Percentiles rank a stretch among this genome's conserved stretches.
These are phyloP conservation scores for Muraenolepis orangiensis DNA, from an alignment of 2,797 vertebrate species.

Conservation along the genomic window DNA sequence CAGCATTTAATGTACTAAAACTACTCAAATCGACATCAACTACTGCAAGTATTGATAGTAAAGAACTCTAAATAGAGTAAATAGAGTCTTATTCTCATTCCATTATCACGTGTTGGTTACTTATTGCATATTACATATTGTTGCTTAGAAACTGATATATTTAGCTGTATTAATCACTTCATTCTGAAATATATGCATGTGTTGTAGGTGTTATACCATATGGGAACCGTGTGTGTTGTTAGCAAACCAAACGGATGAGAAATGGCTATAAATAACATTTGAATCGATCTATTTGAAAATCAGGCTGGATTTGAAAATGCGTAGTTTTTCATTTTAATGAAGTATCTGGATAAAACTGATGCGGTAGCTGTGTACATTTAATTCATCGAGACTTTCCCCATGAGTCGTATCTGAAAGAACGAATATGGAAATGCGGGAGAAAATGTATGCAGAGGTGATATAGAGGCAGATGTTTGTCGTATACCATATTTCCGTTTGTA, in stretches of 20 bases:
- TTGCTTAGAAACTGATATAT: neutral
- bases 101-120: neutral
- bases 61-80: too few relatives aligned
- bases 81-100: neutral
- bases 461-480: slow-evolving; percentile 39
- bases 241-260: too few relatives aligned
- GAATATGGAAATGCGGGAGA: slow-evolving; percentile 40
- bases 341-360: neutral
- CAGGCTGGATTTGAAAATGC: neutral
- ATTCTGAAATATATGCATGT: neutral
- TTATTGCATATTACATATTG: neutral
- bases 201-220: neutral
- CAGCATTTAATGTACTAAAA: too few relatives aligned
- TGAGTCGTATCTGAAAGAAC: slow-evolving; percentile 2
- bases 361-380: neutral
- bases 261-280: neutral
- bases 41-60: too few relatives aligned
- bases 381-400: neutral
- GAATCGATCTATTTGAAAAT: neutral
- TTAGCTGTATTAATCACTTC: neutral
- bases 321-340: neutral
- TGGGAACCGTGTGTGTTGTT: neutral
- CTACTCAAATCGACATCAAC: too few relatives aligned
- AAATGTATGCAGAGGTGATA: slow-evolving; percentile 42
- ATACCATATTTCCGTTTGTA: slow-evolving; percentile 30